Evolutionary conservation across 2,113 vertebrate genomes (phyloP), one percentile per base, ranked within the genome.

Genomic region (Gnathonemus longibarbis): DNA sequence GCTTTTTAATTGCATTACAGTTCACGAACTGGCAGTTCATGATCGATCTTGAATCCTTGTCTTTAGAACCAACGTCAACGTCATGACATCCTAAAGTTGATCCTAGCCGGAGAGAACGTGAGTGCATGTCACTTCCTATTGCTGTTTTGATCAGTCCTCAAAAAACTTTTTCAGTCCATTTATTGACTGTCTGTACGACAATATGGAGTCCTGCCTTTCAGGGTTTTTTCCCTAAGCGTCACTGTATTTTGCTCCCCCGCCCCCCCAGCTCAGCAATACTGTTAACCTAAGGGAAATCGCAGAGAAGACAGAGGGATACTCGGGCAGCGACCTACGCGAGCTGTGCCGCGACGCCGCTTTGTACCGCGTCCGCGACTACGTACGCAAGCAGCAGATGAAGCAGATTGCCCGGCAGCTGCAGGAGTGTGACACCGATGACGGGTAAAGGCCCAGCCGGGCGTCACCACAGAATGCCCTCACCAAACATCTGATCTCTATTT

Each of bases 311-410:
- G 92, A 92, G 0, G 95, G 95, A 1, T 96, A 94, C 91, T 96
- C 96, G 0, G 96, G 96, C 92, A 97, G 96, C 0, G 96, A 97
- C 93, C 94, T 97, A 77, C 90, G 94, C 53, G 96, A 97, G 93
- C 92, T 96, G 6, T 97, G 96, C 89, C 94, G 96, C 0, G 96
- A 97, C 0, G 96, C 96, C 0, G 95, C 96, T 92, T 93, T 96
- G 93, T 96, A 97, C 91, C 93, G 95, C 2, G 95, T 97, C 31
- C 89, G 96, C 17, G 96, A 97, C 91, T 97, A 95, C 10, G 93
- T 96, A 89, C 96, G 95, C 90, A 96, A 96, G 92, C 95, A 96
- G 91, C 96, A 97, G 92, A 96, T 97, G 95, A 95, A 93, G 91
- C 95, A 95, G 92, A 96, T 97, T 1, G 94, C 94, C 6, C 94